Percentiles rank a stretch among this genome's conserved stretches.
These are phyloP conservation scores for Agrilus planipennis DNA, from an alignment of 1,140 invertebrate genomes.

Conservation along the genomic window DNA sequence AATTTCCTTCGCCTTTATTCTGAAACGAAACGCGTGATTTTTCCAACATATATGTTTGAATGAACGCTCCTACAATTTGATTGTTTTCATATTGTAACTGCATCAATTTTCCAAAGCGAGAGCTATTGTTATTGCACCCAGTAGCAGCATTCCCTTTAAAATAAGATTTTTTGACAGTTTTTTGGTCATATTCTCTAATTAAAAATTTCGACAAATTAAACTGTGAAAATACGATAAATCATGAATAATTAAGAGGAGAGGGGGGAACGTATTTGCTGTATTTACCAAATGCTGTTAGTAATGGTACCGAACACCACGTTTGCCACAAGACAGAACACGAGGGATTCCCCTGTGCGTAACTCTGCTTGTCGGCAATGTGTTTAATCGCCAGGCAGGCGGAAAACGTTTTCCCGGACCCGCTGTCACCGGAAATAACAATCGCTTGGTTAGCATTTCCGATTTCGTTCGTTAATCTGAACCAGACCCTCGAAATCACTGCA, in stretches of 20 bases:
- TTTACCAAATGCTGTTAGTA: conserved; percentile 15
- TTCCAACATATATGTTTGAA: conserved; percentile 5
- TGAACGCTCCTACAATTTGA: conserved; percentile 6
- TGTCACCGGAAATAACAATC: conserved; percentile 36
- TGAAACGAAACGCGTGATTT: conserved; percentile 5
- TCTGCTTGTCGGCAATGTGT: conserved; percentile 26
- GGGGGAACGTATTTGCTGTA: too few species aligned
- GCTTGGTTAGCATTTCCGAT: conserved; percentile 23
- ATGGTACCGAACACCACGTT: conserved; percentile 12
- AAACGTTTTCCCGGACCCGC: conserved; percentile 37
- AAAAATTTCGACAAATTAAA: conserved; percentile 1
- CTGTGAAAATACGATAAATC: too few species aligned
- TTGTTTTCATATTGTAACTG: conserved; percentile 3
- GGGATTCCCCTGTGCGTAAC: neutral
- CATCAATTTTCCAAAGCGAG: conserved; percentile 6
- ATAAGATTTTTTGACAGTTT: neutral
- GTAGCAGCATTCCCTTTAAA: conserved; percentile 5
- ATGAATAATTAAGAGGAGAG: too few species aligned
- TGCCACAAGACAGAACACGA: conserved; percentile 4
- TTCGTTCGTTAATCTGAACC: conserved; percentile 9
- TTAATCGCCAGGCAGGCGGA: conserved; percentile 33
- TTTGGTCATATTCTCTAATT: neutral
- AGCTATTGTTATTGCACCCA: conserved; percentile 8
- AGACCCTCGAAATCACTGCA: conserved; percentile 9
- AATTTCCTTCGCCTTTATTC: conserved; percentile 7